Evolutionary conservation across 2,113 vertebrate genomes (phyloP), one percentile per base, ranked within the genome.

Genomic region (Sclerurus mexicanus): DNA sequence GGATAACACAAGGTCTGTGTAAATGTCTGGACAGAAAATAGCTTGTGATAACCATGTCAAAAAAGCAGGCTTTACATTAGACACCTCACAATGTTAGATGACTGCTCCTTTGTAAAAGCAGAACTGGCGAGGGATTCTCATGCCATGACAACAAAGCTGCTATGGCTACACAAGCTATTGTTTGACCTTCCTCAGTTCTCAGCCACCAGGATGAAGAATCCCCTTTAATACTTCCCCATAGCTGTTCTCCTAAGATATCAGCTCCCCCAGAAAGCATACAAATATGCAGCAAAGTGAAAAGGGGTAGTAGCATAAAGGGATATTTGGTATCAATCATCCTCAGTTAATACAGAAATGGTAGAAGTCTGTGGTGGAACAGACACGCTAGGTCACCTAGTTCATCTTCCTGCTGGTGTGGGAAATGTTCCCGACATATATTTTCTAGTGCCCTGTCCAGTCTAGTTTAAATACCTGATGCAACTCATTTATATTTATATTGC

Each of bases 401-500:
- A 86, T 96, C 85, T 94, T 82, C 85, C 87, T 93, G 82, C 75
- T 94, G 96, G 39, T 92, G 88, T 4, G 8, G 56, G 55, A 90
- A 95, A 68, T 78, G 85, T 90, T 92, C 79, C 67, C 4, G 7
- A 93, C 82, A 93, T 91, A 91, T 95, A 96, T 96, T 94, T 95
- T 92, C 87, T 56, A 77, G 88, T 90, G 68, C 27, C 68, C 76
- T 95, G 93, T 96, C 90, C 95, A 90, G 93, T 92, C 91, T 92
- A 78, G 86, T 96, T 96, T 96, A 94, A 96, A 96, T 96, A 95
- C 92, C 87, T 90, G 90, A 96, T 96, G 91, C 87, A 90, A 93
- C 93, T 96, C 93, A 96, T 96, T 96, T 96, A 96, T 96, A 97
- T 96, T 96, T 97, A 96, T 97, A 94, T 94, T 94, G 95, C 88